Evolutionary conservation across 2,113 vertebrate species (phyloP).

Genomic region (Actenoides lindsayi): DNA sequence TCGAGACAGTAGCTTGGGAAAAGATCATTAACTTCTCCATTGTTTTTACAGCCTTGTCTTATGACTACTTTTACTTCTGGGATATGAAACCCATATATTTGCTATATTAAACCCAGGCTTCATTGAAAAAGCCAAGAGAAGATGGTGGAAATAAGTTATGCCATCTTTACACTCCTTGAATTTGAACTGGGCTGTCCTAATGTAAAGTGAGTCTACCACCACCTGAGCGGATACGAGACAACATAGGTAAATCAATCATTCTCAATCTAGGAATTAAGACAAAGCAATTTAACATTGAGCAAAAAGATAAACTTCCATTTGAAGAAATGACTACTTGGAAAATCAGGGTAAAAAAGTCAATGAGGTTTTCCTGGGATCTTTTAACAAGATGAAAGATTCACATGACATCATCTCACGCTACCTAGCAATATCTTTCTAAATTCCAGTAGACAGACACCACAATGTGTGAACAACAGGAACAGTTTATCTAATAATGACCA

Average conservation of each 20-base stretch:
- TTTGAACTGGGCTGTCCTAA: background rate
- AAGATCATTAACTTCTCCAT: background rate
- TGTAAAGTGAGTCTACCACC: background rate
- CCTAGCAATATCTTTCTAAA: background rate
- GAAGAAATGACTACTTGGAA: background rate
- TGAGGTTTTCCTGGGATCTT: background rate
- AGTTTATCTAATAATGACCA: background rate
- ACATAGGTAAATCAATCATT: background rate
- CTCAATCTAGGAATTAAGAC: background rate
- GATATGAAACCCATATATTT: background rate
- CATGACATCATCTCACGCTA: background rate
- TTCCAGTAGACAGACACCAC: background rate
- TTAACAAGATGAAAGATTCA: background rate
- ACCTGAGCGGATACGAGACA: background rate
- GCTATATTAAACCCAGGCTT: background rate
- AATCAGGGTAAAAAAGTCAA: background rate
- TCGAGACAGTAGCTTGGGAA: background rate
- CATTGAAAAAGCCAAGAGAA: background rate
- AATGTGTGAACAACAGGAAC: background rate
- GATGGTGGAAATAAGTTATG: background rate
- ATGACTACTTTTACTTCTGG: background rate
- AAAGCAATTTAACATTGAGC: background rate
- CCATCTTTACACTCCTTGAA: background rate
- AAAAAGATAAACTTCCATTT: background rate
- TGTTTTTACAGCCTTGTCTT: background rate